Base-by-base conservation (phyloP, 53 echinoderm and acorn worm species). In the Actinopyga echinites region DNA sequence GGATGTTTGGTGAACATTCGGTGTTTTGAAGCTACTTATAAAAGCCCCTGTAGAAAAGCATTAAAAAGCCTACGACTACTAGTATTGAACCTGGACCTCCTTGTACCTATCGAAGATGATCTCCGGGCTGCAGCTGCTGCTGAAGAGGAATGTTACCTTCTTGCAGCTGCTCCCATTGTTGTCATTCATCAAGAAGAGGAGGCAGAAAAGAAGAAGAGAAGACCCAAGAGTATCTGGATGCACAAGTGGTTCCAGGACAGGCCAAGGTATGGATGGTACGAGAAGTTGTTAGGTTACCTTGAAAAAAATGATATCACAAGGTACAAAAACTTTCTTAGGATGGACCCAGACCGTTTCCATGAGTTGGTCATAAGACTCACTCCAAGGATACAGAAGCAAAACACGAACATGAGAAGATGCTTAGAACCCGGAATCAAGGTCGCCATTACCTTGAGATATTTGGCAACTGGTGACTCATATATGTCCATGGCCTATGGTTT, bases 311-410 rank as follows among this genome's bases (percentile, higher is more conserved):
- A 61, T 17, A 61, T 61, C 61, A 61, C 61, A 4, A 61, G 61
- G 61, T 26, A 61, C 59, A 74, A 74, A 57, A 73, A 84, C 75
- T 84, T 84, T 57, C 57, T 37, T 35, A 71, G 84, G n/a, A 29
- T 84, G 71, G 84, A 74, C 23, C 56, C 73, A 38, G 85, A 43
- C 56, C 60, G 36, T 54, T 85, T 85, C 36, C 57, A 78, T 17
- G 38, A 85, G 49, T 13, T 78, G 22, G 43, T 85, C 17, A 24
- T 53, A 13, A 74, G 64, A 10, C 21, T 85, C 21, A 78, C 35
- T 33, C 85, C 85, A 32, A 55, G 78, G 37, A 75, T 85, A 20
- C 28, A 77, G 32, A 85, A 85, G 61, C 54, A 58, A 24, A 42
- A 85, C 64, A 85, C 85, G 23, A 25, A 55, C 22, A 23, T 55